These are phyloP conservation scores for Tetraodon nigroviridis DNA, from an alignment of 2,113 vertebrate genomes.

Conservation along the genomic window DNA sequence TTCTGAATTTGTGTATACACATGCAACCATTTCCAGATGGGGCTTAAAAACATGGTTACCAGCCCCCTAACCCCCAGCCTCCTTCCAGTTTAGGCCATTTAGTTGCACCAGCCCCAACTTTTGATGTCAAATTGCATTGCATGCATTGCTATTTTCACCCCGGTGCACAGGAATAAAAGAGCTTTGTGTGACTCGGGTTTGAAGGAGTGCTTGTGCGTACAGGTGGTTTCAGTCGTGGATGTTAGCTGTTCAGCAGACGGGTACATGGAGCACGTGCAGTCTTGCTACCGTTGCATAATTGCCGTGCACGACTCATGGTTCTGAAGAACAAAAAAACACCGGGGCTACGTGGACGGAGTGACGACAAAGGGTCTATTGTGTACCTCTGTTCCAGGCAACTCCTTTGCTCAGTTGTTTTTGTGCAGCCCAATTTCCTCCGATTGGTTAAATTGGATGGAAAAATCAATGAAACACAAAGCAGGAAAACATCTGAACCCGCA, in stretches of 20 bases:
- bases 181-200: constrained; percentile 65
- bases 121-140: constrained; percentile 52
- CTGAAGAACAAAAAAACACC: neutral
- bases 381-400: constrained; percentile 23
- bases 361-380: constrained; percentile 28
- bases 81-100: constrained; percentile 35
- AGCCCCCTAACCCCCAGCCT: constrained; percentile 1
- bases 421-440: constrained; percentile 35
- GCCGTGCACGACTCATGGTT: constrained; percentile 4
- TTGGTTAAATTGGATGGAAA: constrained; percentile 51
- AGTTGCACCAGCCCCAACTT: constrained; percentile 54
- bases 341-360: constrained; percentile 6
- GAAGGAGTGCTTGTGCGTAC: constrained; percentile 38
- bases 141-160: constrained; percentile 59
- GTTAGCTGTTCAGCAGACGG: constrained; percentile 50
- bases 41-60: constrained; percentile 50
- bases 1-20: constrained; percentile 22
- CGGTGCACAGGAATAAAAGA: constrained; percentile 69
- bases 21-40: constrained; percentile 71
- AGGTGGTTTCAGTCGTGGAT: constrained; percentile 37
- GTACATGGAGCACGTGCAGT: constrained; percentile 29
- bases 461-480: constrained; percentile 42
- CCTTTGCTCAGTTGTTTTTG: constrained; percentile 36
- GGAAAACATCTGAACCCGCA: constrained; percentile 32
- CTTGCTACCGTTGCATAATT: neutral